Base-by-base conservation (phyloP, 2,888 invertebrate species). In the Rotaria magnacalcarata region DNA sequence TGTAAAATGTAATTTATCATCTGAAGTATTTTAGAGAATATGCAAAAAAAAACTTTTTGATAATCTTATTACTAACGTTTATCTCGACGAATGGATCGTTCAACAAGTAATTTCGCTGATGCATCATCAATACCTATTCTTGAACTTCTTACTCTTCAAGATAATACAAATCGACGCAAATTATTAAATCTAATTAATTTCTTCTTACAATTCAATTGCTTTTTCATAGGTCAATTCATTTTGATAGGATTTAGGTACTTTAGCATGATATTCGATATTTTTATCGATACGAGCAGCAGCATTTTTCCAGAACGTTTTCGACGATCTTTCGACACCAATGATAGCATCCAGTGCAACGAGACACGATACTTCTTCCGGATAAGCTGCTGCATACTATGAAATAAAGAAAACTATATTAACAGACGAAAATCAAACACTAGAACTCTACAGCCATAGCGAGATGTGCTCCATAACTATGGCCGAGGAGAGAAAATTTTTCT, bases 341-440 rank as follows among this genome's bases (percentile, higher is more conserved):
- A 80, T 2, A 6, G 47, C n/a, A 80, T 80, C 80, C 3, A 80
- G 7, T 1, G 43, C 80, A 47, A 80, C 47, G n/a, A 80, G 24
- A 47, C 80, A 80, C 47, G 24, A 11, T 7, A 80, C 11, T 47
- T 80, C 80, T 24, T 80, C n/a, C 0, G 24, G 80, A 80, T 80
- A 80, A 24, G n/a, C n/a, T 11, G 80, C 80, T 24, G 80, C 80
- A 80, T 80, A 80, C 80, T 80, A 47, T 8, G n/a, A 43, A 21
- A 75, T 43, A 19, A 43, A 43, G 8, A 10, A 75, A 43, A 16
- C 19, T 21, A 75, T 43, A 43, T 43, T 0, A 16, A 34, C 16
- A 14, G 27, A 34, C 34, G 10, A 34, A 11, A 34, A 34, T 19
- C 6, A 52, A 19, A 34, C 3, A 4, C 2, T 19, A 4, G 11